Conservation (phyloP, 2,797 vertebrate species). For the Ptychadena robeensis region DNA sequence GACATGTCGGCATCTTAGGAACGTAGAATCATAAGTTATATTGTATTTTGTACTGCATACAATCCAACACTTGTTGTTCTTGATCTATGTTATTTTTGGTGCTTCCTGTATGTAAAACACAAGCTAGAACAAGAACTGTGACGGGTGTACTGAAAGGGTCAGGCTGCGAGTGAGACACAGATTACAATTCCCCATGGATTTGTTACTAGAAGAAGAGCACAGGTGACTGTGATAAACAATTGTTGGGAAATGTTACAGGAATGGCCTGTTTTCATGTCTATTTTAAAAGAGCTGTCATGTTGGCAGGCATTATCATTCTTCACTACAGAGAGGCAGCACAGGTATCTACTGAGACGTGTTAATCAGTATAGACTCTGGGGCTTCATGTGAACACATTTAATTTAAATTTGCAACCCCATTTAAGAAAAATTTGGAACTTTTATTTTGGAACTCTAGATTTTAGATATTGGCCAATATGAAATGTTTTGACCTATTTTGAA, state of each 20-base stretch:
- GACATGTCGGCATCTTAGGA: too few relatives aligned
- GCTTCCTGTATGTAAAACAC: neutral
- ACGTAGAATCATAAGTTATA: neutral
- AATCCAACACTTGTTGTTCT: neutral
- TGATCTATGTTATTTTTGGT: neutral
- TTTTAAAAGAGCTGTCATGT: constrained; percentile 2
- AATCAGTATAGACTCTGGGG: neutral
- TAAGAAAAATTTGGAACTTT: neutral
- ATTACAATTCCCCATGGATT: constrained; percentile 7
- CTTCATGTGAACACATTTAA: too few relatives aligned
- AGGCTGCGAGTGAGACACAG: neutral
- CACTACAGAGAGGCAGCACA: neutral
- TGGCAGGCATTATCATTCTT: neutral
- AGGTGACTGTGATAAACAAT: constrained; percentile 9
- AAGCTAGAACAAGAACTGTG: neutral
- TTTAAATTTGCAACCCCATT: neutral
- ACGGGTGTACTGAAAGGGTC: neutral
- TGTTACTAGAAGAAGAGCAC: neutral
- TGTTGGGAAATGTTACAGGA: neutral
- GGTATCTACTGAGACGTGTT: neutral
- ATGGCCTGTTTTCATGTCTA: neutral
- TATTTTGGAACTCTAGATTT: too few relatives aligned
- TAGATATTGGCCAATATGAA: too few relatives aligned
- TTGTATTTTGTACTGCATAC: neutral
- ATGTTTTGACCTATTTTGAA: too few relatives aligned